Evolutionary conservation across 2,797 vertebrate genomes (phyloP).

Genomic region (Gymnothorax javanicus): DNA sequence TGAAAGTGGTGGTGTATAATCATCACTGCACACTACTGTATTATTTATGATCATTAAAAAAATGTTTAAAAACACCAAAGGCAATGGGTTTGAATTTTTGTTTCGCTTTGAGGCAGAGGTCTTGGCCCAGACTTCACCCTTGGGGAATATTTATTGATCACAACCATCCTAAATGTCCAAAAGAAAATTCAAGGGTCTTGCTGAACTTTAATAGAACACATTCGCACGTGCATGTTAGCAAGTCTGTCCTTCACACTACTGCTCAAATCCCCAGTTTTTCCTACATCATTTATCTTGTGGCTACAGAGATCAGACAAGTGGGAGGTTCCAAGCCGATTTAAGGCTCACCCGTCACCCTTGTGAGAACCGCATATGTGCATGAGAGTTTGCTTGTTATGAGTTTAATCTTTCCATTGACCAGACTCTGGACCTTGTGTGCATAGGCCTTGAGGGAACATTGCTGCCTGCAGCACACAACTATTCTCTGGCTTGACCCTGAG

Average conservation of each 20-base stretch:
- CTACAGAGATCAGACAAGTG: background rate
- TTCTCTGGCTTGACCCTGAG: background rate
- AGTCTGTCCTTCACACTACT: background rate
- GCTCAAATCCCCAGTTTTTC: constrained; percentile 2
- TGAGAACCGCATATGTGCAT: background rate
- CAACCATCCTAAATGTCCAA: background rate
- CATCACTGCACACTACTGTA: too few relatives aligned
- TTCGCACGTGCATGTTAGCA: background rate
- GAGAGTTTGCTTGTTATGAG: background rate
- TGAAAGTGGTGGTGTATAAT: too few relatives aligned
- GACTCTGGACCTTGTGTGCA: background rate
- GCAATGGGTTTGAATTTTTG: background rate
- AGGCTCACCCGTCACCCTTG: background rate
- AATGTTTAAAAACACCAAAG: background rate
- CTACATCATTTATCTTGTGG: constrained; percentile 6
- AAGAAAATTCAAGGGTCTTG: background rate
- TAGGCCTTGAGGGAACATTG: background rate
- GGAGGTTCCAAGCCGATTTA: background rate
- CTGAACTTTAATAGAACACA: background rate
- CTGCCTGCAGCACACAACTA: background rate
- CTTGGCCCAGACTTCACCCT: background rate
- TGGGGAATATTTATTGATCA: background rate
- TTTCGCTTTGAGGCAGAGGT: background rate
- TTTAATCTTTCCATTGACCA: constrained; percentile 1
- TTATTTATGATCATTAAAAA: background rate